Evolutionary conservation across 2,888 invertebrate genomes (phyloP).

Genomic region (Dynastes hyllus): DNA sequence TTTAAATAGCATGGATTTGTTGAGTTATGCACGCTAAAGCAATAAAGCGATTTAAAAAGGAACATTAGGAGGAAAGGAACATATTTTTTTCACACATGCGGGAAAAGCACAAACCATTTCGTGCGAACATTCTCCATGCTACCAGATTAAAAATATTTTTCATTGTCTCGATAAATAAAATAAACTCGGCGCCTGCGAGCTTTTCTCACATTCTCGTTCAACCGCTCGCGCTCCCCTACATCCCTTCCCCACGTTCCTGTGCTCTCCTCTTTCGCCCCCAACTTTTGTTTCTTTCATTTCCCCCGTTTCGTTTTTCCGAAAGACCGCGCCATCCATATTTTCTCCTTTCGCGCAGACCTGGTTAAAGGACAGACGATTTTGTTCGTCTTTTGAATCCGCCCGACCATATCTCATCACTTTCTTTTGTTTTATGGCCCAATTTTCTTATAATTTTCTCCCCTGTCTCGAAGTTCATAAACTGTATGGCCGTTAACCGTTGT

Average conservation of each 20-base stretch:
- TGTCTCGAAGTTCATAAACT: conserved; percentile 33
- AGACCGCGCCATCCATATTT: conserved; percentile 49
- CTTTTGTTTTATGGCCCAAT: conserved; percentile 51
- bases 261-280: not conserved
- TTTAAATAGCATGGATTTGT: not conserved
- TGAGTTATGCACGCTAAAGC: not conserved
- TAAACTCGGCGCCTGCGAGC: conserved; percentile 26
- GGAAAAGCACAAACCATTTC: not conserved
- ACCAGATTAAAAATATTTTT: conserved; percentile 51
- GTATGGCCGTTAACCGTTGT: not conserved
- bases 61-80: not conserved
- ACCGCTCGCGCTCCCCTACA: not conserved
- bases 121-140: conserved; percentile 9
- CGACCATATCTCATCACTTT: conserved; percentile 56
- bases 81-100: conserved; percentile 6
- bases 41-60: not conserved
- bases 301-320: conserved; percentile 33
- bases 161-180: conserved; percentile 51
- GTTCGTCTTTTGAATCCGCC: conserved; percentile 57
- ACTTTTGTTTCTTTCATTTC: conserved; percentile 30
- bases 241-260: not conserved
- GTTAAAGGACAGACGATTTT: conserved; percentile 57
- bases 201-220: conserved; percentile 42
- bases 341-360: conserved; percentile 44
- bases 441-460: conserved; percentile 49